Percentiles rank a stretch among this genome's conserved stretches.
Evolutionary conservation across 2,888 invertebrate species (phyloP).

Genomic region (Elmis aenea): DNA sequence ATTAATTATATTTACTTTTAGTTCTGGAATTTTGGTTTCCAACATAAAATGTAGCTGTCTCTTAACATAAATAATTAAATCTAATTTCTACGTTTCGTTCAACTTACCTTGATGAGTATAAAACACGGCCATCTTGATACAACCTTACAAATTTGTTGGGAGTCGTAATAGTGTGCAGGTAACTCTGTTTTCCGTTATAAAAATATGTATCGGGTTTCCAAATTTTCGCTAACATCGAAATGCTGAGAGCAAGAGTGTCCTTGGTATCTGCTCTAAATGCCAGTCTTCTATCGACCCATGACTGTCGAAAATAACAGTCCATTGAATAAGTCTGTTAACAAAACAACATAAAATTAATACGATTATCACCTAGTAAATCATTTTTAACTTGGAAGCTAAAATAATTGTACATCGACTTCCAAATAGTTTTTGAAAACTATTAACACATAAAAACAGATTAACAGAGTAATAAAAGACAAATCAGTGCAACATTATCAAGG

Average conservation of each 20-base stretch:
- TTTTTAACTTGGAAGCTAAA: too few species aligned
- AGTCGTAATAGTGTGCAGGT: slow-evolving; percentile 77
- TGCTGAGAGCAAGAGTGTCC: slow-evolving; percentile 68
- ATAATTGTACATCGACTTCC: too few species aligned
- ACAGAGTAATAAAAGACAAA: too few species aligned
- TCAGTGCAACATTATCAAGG: too few species aligned
- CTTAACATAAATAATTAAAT: too few species aligned
- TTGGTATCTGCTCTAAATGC: slow-evolving; percentile 61
- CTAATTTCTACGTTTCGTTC: too few species aligned
- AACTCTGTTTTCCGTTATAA: slow-evolving; percentile 76
- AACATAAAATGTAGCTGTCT: too few species aligned
- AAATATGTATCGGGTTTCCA: slow-evolving; percentile 88
- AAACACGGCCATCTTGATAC: slow-evolving; percentile 65
- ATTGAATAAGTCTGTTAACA: slow-evolving; percentile 69
- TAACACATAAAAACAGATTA: background rate
- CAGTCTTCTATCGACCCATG: slow-evolving; percentile 74
- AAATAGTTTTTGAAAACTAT: background rate
- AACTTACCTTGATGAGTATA: slow-evolving; percentile 67
- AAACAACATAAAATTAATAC: too few species aligned
- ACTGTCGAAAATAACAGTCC: slow-evolving; percentile 84
- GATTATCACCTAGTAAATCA: too few species aligned
- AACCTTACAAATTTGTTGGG: slow-evolving; percentile 82
- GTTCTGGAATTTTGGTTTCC: too few species aligned
- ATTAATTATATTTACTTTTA: too few species aligned
- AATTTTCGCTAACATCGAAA: slow-evolving; percentile 72